Conservation (phyloP, 1,140 invertebrate species). For the Hermetia illucens region DNA sequence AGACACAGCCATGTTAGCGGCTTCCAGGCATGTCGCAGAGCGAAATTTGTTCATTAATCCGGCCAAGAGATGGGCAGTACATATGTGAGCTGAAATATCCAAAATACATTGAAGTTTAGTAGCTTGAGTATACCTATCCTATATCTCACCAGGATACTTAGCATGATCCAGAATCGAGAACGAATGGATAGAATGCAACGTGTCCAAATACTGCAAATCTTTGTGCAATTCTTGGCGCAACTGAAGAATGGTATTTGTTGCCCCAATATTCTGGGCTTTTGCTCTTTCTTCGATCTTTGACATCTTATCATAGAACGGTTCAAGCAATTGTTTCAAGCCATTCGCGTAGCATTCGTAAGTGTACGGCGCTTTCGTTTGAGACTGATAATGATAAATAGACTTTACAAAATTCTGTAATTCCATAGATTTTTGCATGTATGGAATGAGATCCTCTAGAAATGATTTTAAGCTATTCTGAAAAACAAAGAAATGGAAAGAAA, state of each 20-base stretch:
- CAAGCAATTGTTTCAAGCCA: constrained; percentile 14
- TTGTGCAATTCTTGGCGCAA: constrained; percentile 9
- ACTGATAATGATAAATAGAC: constrained; percentile 8
- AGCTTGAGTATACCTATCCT: constrained; percentile 7
- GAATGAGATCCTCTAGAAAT: constrained; percentile 6
- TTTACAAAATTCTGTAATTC: constrained; percentile 14
- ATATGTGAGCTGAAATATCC: constrained; percentile 9
- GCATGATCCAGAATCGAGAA: background rate
- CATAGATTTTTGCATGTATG: constrained; percentile 9
- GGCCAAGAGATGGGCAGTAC: constrained; percentile 14
- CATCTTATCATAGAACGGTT: constrained; percentile 13
- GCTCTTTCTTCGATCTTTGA: constrained; percentile 12
- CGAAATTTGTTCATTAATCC: constrained; percentile 1
- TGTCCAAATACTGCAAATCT: constrained; percentile 9
- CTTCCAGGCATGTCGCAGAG: background rate
- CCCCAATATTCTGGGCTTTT: constrained; percentile 4
- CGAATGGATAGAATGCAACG: background rate
- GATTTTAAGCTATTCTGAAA: constrained; percentile 4
- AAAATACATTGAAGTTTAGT: background rate
- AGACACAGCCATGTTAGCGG: constrained; percentile 9
- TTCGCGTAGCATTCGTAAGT: constrained; percentile 15
- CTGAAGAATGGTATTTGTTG: constrained; percentile 10
- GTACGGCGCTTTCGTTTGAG: constrained; percentile 3
- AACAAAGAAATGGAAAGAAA: too few species aligned
- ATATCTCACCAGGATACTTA: constrained; percentile 3